phyloP scores from a whole-genome alignment of 2,113 vertebrate species.

The Rhynchopsitta pachyrhyncha region DNA sequence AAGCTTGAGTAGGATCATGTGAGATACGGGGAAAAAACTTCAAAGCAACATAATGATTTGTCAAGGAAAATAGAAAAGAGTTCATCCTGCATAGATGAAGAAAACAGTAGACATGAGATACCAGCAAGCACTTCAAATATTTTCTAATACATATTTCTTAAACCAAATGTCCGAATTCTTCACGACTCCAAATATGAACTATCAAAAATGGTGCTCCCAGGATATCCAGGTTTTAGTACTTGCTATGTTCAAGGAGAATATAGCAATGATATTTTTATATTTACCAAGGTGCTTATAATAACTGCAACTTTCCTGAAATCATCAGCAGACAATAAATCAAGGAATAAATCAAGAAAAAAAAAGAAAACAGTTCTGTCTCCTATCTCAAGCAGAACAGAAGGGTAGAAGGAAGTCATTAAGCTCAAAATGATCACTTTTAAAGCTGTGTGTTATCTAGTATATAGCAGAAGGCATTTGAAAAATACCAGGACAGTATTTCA shows the following conservation, averaged over 20 bases:
- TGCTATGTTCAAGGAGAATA: background rate
- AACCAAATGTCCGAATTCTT: background rate
- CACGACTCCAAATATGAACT: background rate
- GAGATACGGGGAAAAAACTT: constrained; percentile 1
- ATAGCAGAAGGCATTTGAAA: constrained; percentile 14
- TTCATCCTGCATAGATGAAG: background rate
- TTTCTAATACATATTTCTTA: background rate
- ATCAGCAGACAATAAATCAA: background rate
- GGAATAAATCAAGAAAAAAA: background rate
- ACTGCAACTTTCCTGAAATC: background rate
- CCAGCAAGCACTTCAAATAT: background rate
- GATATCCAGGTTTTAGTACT: background rate
- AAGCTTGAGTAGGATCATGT: background rate
- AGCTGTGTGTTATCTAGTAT: background rate
- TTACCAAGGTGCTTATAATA: background rate
- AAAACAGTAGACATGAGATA: background rate
- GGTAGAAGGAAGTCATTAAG: background rate
- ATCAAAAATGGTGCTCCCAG: background rate
- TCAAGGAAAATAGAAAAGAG: constrained; percentile 6
- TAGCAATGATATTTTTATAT: background rate
- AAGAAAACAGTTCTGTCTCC: background rate
- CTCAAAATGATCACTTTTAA: constrained; percentile 12
- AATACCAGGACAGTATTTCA: background rate
- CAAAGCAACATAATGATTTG: constrained; percentile 50
- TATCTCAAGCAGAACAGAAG: constrained; percentile 1